Conservation (phyloP, 2,888 invertebrate genomes). For the Cyrtodaria siliqua region DNA sequence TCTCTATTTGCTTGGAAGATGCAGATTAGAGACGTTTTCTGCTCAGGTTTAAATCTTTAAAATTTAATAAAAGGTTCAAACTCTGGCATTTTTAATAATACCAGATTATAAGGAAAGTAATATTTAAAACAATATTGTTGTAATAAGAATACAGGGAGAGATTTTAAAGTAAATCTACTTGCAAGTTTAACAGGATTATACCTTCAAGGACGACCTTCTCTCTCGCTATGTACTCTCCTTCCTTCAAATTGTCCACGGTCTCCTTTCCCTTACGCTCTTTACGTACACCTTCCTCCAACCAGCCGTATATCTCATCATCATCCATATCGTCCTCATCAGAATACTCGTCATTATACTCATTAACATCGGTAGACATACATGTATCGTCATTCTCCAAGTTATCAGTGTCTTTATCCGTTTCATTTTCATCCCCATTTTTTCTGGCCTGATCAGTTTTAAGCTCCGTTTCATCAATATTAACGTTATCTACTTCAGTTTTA, state of each 20-base stretch:
- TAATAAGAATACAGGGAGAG: no score
- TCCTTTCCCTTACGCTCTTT: slow-evolving; percentile 43
- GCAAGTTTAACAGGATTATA: no score
- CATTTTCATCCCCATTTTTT: background rate
- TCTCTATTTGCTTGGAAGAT: no score
- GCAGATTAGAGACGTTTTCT: no score
- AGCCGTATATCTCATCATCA: slow-evolving; percentile 76
- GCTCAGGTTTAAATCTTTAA: no score
- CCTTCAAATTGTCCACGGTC: slow-evolving; percentile 38
- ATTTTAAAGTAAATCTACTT: no score
- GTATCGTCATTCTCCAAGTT: slow-evolving; percentile 54
- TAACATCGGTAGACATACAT: slow-evolving; percentile 43
- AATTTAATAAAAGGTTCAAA: no score
- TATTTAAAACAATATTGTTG: no score
- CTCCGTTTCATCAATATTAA: slow-evolving; percentile 72
- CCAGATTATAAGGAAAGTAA: no score
- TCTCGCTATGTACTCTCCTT: slow-evolving; percentile 68
- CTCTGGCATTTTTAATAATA: no score
- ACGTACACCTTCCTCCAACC: slow-evolving; percentile 78
- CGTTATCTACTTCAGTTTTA: slow-evolving; percentile 55
- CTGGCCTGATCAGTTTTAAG: slow-evolving; percentile 70
- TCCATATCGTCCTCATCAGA: slow-evolving; percentile 68
- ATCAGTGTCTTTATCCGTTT: slow-evolving; percentile 38
- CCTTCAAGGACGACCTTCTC: slow-evolving; percentile 78
- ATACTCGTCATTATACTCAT: slow-evolving; percentile 59